Percentiles rank a stretch among this genome's conserved stretches.
Conservation (phyloP, 2,113 vertebrate species). For the Tachysurus fulvidraco region DNA sequence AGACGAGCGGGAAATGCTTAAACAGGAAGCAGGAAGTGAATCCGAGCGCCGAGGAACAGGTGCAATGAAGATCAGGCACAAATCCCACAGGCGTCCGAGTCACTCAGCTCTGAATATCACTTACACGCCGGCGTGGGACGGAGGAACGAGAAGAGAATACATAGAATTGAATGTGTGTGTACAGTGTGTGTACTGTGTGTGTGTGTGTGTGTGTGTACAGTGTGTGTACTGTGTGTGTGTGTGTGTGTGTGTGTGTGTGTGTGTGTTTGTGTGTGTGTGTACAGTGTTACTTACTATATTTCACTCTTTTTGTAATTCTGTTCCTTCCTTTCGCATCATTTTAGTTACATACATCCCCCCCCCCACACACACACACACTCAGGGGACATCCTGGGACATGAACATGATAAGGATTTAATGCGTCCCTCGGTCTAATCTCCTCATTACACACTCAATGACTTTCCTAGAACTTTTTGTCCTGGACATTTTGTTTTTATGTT, state of each 20-base stretch:
- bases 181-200: background rate
- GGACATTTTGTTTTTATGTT: background rate
- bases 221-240: background rate
- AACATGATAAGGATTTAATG: background rate
- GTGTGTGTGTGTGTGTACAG: conserved; percentile 11
- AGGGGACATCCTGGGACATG: background rate
- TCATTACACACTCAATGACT: background rate
- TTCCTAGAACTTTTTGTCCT: background rate
- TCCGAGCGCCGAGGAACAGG: background rate
- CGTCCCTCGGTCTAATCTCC: background rate
- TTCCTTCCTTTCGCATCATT: background rate
- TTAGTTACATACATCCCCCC: background rate
- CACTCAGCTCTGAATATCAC: conserved; percentile 19
- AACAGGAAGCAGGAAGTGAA: conserved; percentile 31
- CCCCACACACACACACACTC: too few relatives aligned
- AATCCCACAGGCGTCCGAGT: conserved; percentile 6
- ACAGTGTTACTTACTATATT: background rate
- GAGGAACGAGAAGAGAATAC: background rate
- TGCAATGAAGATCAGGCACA: background rate
- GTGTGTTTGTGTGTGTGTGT: background rate
- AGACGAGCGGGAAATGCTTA: conserved; percentile 22
- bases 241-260: background rate
- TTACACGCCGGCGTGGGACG: background rate
- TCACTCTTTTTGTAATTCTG: background rate
- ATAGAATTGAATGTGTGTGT: background rate